Conservation (phyloP, 2,113 vertebrate species). For the Micronycteris hirsuta region DNA sequence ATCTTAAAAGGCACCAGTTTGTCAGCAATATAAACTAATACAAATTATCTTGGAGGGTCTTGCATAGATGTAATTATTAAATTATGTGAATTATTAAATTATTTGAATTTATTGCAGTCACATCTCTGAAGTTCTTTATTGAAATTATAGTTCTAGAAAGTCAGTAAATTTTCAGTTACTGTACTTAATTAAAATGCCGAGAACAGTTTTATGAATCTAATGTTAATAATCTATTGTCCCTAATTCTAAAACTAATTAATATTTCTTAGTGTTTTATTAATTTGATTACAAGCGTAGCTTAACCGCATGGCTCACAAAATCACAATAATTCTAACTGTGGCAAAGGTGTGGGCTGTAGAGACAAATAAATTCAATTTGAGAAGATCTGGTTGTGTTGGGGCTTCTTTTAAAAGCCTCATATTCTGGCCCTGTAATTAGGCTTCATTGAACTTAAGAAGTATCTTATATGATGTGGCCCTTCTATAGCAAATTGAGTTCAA, state of each 20-base stretch:
- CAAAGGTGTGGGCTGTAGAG: not conserved
- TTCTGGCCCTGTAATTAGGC: not conserved
- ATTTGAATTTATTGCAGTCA: slow-evolving; percentile 45
- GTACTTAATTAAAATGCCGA: slow-evolving; percentile 43
- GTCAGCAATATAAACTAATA: slow-evolving; percentile 76
- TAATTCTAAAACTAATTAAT: slow-evolving; percentile 8
- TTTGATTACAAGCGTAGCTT: not conserved
- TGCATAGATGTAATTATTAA: slow-evolving; percentile 74
- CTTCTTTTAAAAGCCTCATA: not conserved
- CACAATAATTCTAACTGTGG: not conserved
- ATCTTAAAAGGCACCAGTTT: slow-evolving; percentile 69
- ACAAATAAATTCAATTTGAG: not conserved
- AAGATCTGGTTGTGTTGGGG: not conserved
- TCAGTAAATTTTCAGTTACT: not conserved
- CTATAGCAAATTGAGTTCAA: not conserved
- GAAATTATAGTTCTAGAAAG: not conserved
- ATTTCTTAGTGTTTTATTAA: not conserved
- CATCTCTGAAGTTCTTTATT: slow-evolving; percentile 69
- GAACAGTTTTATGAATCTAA: slow-evolving; percentile 19
- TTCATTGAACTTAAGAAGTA: not conserved
- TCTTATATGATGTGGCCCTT: not conserved
- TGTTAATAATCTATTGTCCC: slow-evolving; percentile 34
- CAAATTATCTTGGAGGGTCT: slow-evolving; percentile 71
- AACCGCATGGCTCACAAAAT: not conserved
- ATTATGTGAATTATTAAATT: slow-evolving; percentile 70